Conservation (phyloP, 2,113 vertebrate species). For the Tricholaema leucomelas region DNA sequence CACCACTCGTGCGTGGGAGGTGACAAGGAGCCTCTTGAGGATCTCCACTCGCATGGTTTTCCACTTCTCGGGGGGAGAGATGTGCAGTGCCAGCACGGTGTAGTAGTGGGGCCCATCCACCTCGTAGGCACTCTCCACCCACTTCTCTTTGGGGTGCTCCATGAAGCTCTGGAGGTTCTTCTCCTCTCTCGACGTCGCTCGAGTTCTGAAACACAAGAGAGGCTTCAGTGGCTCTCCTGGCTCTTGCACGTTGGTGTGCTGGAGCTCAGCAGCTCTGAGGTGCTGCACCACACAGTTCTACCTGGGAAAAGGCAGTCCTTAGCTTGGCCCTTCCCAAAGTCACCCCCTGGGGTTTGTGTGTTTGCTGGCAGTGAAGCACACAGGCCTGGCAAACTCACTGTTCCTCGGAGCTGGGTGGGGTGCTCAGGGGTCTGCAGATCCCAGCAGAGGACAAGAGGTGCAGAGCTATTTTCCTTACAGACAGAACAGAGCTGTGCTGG, state of each 20-base stretch:
- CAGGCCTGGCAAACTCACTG: neutral
- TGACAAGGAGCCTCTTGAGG: constrained; percentile 87
- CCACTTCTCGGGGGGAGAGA: constrained; percentile 91
- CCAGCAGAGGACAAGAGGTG: neutral
- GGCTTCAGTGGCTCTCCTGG: neutral
- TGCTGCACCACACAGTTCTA: neutral
- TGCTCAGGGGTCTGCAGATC: neutral
- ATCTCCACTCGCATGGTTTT: constrained; percentile 84
- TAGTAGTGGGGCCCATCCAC: constrained; percentile 96
- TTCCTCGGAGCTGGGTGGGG: neutral
- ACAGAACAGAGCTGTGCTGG: neutral
- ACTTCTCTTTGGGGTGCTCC: constrained; percentile 95
- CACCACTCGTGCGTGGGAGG: constrained; percentile 85
- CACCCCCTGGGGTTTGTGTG: neutral
- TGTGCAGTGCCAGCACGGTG: constrained; percentile 91
- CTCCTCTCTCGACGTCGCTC: constrained; percentile 94
- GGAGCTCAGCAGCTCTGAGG: neutral
- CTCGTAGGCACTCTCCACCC: constrained; percentile 94
- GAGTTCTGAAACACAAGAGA: constrained; percentile 80
- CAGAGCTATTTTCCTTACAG: neutral
- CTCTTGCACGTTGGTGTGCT: rapidly evolving
- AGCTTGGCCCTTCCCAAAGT: neutral
- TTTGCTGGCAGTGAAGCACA: neutral
- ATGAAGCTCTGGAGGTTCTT: constrained; percentile 96
- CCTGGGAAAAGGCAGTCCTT: neutral